Evolutionary conservation across 2,888 invertebrate species (phyloP).

Genomic region (Epirrhoe alternata): DNA sequence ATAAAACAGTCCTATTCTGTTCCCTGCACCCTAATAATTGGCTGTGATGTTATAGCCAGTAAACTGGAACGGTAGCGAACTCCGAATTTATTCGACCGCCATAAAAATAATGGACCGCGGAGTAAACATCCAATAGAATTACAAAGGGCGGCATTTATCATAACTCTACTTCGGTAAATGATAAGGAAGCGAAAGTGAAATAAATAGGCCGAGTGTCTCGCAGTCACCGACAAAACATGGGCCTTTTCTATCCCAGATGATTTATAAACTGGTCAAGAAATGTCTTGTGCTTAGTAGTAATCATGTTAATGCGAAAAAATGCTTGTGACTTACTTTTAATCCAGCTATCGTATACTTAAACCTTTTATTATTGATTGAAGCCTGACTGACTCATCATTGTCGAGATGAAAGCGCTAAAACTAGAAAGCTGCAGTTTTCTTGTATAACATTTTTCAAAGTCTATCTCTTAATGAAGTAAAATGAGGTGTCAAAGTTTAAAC

Average conservation of each 20-base stretch:
- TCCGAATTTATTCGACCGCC: slow-evolving; percentile 37
- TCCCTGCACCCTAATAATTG: slow-evolving; percentile 28
- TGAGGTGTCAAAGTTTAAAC: too few relatives aligned
- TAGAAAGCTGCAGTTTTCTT: too few relatives aligned
- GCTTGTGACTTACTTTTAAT: too few relatives aligned
- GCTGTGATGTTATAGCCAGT: slow-evolving; percentile 31
- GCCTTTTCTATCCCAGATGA: not conserved
- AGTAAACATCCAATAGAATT: slow-evolving; percentile 37
- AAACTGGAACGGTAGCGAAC: slow-evolving; percentile 21
- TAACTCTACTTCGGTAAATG: slow-evolving; percentile 27
- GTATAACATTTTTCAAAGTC: too few relatives aligned
- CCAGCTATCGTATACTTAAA: too few relatives aligned
- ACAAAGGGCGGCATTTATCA: slow-evolving; percentile 30
- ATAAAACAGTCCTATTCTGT: not conserved
- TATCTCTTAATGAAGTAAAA: too few relatives aligned
- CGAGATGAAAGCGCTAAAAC: too few relatives aligned
- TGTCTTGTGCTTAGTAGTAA: not conserved
- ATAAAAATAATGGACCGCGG: slow-evolving; percentile 39
- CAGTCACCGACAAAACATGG: not conserved
- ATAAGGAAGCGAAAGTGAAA: slow-evolving; percentile 23
- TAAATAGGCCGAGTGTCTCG: slow-evolving; percentile 1
- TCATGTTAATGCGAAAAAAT: not conserved
- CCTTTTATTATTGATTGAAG: too few relatives aligned
- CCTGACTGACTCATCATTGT: too few relatives aligned
- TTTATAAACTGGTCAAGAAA: not conserved